These are phyloP conservation scores for Cheilosia impressa DNA, from an alignment of 2,888 invertebrate genomes.

Conservation along the genomic window DNA sequence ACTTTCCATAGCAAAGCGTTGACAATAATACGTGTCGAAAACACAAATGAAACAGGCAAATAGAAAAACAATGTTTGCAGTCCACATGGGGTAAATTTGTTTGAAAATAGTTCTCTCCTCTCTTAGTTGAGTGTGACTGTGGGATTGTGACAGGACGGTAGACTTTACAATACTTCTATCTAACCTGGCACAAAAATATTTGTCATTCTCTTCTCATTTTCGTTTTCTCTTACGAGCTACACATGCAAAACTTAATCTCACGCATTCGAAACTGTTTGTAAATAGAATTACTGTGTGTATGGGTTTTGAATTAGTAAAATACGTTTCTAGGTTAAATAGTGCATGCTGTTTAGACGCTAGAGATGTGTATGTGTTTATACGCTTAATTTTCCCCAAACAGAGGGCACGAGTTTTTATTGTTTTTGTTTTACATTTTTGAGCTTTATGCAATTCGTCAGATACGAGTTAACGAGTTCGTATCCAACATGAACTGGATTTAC, in stretches of 20 bases:
- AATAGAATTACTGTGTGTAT: background rate
- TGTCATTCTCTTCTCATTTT: background rate
- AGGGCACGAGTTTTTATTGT: background rate
- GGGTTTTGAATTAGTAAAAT: constrained; percentile 19
- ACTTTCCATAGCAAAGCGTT: constrained; percentile 26
- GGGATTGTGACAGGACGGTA: background rate
- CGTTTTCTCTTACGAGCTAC: background rate
- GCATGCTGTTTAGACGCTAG: background rate
- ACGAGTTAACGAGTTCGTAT: background rate
- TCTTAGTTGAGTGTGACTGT: constrained; percentile 11
- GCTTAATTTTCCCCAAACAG: background rate
- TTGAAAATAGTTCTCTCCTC: constrained; percentile 37
- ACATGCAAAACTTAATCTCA: constrained; percentile 18
- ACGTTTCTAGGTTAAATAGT: constrained; percentile 59
- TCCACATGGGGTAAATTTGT: constrained; percentile 54
- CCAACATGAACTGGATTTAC: background rate
- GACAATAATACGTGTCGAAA: constrained; percentile 28
- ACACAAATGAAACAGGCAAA: constrained; percentile 15
- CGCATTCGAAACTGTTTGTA: background rate
- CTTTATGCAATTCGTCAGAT: background rate
- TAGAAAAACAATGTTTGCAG: constrained; percentile 12
- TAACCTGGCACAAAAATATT: background rate
- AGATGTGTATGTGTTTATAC: background rate
- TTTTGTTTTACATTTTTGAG: background rate
- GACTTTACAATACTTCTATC: background rate